Conservation (phyloP, 2,113 vertebrate genomes). For the Arenaria interpres region DNA sequence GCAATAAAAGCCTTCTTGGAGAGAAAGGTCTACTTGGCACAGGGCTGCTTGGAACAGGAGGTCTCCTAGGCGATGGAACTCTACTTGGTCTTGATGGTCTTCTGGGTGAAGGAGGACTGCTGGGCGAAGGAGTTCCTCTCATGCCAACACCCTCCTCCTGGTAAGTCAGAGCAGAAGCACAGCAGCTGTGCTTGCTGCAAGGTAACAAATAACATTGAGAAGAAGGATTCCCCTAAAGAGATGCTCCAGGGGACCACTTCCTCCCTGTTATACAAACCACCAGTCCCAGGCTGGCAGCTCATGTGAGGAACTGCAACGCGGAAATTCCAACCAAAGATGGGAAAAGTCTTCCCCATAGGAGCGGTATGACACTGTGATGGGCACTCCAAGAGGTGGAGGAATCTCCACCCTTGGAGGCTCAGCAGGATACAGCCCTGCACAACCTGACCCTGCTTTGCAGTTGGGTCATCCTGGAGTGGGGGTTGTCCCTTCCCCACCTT, state of each 20-base stretch:
- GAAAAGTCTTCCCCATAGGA: background rate
- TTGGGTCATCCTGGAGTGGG: rapidly evolving
- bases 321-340: background rate
- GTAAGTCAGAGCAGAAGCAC: slow-evolving; percentile 25
- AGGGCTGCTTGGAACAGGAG: slow-evolving; percentile 24
- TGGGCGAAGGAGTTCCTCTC: background rate
- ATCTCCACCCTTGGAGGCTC: background rate
- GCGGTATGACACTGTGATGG: background rate
- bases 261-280: background rate
- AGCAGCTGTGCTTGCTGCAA: rapidly evolving
- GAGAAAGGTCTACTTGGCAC: background rate
- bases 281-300: background rate
- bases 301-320: rapidly evolving
- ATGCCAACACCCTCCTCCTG: background rate
- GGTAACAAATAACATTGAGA: no score
- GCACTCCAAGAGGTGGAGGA: background rate
- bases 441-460: background rate
- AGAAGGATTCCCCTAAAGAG: background rate
- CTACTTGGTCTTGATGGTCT: background rate
- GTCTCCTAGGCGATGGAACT: slow-evolving; percentile 27
- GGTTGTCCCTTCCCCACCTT: background rate
- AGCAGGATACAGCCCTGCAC: background rate
- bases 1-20: background rate
- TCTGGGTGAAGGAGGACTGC: background rate
- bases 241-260: background rate